Evolutionary conservation across 2,888 invertebrate genomes (phyloP).

Genomic region (Euclidia mi): DNA sequence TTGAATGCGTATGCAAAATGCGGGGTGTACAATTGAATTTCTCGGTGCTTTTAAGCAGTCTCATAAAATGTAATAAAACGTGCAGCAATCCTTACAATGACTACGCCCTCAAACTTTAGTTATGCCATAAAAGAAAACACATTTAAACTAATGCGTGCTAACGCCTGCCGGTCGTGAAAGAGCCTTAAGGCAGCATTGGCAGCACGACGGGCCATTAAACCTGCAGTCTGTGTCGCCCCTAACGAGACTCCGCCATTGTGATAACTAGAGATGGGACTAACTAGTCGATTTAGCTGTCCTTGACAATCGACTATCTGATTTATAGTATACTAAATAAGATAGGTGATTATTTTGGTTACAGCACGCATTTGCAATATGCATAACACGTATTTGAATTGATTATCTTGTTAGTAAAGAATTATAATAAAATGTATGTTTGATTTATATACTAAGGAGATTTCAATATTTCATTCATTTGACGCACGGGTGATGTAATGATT

Average conservation of each 20-base stretch:
- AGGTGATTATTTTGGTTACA: background rate
- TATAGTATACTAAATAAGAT: slow-evolving; percentile 15
- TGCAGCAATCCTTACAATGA: slow-evolving; percentile 25
- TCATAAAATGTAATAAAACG: slow-evolving; percentile 19
- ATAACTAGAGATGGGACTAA: slow-evolving; percentile 51
- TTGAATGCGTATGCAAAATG: slow-evolving; percentile 4
- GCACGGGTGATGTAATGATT: no score
- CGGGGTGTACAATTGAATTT: slow-evolving; percentile 16
- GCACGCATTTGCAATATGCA: background rate
- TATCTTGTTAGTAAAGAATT: background rate
- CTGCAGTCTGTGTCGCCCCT: slow-evolving; percentile 53
- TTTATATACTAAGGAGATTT: no score
- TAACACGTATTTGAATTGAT: background rate
- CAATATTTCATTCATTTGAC: no score
- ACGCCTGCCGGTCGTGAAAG: slow-evolving; percentile 55
- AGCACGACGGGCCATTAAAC: slow-evolving; percentile 60
- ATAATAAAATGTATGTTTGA: background rate
- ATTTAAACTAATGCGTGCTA: slow-evolving; percentile 54
- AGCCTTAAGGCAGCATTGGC: slow-evolving; percentile 52
- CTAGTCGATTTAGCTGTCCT: slow-evolving; percentile 37
- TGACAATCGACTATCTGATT: slow-evolving; percentile 39
- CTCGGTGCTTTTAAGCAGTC: background rate
- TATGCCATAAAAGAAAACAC: slow-evolving; percentile 53
- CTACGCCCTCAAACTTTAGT: slow-evolving; percentile 35
- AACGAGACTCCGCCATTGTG: slow-evolving; percentile 57